Evolutionary conservation across 2,888 invertebrate genomes (phyloP).

Genomic region (Lamellibrachia columna): DNA sequence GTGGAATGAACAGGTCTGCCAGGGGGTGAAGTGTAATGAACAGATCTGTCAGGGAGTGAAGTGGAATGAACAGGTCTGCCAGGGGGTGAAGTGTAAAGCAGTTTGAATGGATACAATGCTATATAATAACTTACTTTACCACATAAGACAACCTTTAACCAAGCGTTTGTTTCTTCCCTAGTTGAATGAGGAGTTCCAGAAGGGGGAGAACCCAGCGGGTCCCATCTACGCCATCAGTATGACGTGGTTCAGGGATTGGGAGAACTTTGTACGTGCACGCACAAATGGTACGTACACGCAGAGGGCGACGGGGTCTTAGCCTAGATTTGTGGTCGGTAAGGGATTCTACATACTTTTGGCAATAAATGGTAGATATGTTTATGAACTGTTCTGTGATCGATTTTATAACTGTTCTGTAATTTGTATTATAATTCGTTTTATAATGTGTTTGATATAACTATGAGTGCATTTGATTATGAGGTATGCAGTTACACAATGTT

Average conservation of each 20-base stretch:
- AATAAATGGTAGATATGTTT: neutral
- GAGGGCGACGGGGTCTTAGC: neutral
- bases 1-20: too few species aligned
- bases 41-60: too few species aligned
- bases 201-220: slow-evolving; percentile 71
- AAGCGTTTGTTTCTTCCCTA: slow-evolving; percentile 38
- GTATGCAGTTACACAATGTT: neutral
- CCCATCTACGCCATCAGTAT: slow-evolving; percentile 83
- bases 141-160: neutral
- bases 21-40: too few species aligned
- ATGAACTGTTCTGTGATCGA: neutral
- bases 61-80: too few species aligned
- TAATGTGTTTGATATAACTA: too few species aligned
- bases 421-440: too few species aligned
- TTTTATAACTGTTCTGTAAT: too few species aligned
- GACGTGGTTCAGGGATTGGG: slow-evolving; percentile 91
- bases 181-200: slow-evolving; percentile 67
- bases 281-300: slow-evolving; percentile 65
- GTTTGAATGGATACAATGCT: slow-evolving; percentile 18
- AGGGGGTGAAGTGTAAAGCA: neutral
- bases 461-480: too few species aligned
- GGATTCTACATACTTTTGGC: neutral
- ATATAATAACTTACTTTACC: too few species aligned
- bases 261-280: slow-evolving; percentile 84
- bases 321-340: neutral